A percentile compares a stretch with the other conserved stretches of the same genome.
Evolutionary conservation across 2,888 invertebrate genomes (phyloP).

Genomic region (Drosophila tanythrix): DNA sequence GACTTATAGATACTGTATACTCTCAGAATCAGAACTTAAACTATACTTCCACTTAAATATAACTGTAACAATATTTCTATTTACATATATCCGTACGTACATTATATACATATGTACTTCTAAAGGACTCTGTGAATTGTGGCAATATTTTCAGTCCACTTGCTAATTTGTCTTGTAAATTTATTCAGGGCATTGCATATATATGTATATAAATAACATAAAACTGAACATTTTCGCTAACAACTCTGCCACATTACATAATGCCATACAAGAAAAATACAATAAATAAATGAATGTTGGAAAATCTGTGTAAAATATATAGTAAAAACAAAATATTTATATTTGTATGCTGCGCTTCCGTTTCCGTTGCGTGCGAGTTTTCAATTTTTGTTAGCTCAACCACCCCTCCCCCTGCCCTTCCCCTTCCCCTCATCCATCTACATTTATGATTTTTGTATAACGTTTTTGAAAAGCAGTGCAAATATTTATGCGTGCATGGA

Average conservation of each 20-base stretch:
- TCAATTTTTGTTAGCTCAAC: constrained; percentile 37
- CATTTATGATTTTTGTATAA: constrained; percentile 39
- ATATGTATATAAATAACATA: neutral
- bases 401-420: too few relatives aligned
- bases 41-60: neutral
- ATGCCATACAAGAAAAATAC: constrained; percentile 9
- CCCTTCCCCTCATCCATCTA: neutral
- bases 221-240: neutral
- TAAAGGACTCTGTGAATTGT: neutral
- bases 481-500: constrained; percentile 68
- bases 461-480: constrained; percentile 65
- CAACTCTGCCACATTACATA: constrained; percentile 21
- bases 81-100: too few relatives aligned
- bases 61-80: neutral
- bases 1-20: neutral
- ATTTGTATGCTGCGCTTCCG: constrained; percentile 65
- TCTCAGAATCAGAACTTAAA: neutral
- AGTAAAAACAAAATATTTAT: constrained; percentile 38
- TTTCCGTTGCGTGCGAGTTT: constrained; percentile 62
- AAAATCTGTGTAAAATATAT: constrained; percentile 38
- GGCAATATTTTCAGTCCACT: neutral
- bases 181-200: neutral
- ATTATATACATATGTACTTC: neutral
- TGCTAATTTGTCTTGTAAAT: constrained; percentile 2
- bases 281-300: neutral